phyloP scores from a whole-genome alignment of 2,888 invertebrate species.

The Boloria euphrosyne region DNA sequence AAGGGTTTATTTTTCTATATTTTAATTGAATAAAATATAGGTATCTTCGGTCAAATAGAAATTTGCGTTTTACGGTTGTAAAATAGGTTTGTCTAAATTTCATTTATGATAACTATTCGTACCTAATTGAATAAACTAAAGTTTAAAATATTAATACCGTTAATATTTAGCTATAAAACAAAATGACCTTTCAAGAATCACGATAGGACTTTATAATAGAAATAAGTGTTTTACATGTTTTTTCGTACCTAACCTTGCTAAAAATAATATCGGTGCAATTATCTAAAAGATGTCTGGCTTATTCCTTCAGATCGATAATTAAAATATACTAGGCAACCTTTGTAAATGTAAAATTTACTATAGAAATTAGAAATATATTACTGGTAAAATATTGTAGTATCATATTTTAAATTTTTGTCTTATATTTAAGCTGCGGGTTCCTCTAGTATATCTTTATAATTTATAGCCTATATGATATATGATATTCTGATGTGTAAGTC shows the following conservation, averaged over 20 bases:
- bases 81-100: neutral
- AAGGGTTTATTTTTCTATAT: no score
- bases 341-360: neutral
- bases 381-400: no score
- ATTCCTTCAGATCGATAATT: constrained; percentile 18
- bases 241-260: constrained; percentile 49
- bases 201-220: constrained; percentile 41
- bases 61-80: no score
- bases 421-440: no score
- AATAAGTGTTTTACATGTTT: constrained; percentile 45
- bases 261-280: constrained; percentile 40
- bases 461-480: no score
- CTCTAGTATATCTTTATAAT: no score
- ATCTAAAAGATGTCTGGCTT: constrained; percentile 43
- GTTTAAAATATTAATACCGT: constrained; percentile 22
- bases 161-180: constrained; percentile 22
- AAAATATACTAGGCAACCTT: constrained; percentile 1
- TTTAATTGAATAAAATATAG: no score
- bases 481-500: no score
- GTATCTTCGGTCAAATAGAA: no score
- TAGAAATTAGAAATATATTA: neutral
- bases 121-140: constrained; percentile 18
- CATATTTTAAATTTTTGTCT: no score
- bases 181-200: constrained; percentile 48
- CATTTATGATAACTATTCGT: constrained; percentile 21